phyloP scores from a whole-genome alignment of 2,888 invertebrate genomes.

The Cheilosia vulpina region DNA sequence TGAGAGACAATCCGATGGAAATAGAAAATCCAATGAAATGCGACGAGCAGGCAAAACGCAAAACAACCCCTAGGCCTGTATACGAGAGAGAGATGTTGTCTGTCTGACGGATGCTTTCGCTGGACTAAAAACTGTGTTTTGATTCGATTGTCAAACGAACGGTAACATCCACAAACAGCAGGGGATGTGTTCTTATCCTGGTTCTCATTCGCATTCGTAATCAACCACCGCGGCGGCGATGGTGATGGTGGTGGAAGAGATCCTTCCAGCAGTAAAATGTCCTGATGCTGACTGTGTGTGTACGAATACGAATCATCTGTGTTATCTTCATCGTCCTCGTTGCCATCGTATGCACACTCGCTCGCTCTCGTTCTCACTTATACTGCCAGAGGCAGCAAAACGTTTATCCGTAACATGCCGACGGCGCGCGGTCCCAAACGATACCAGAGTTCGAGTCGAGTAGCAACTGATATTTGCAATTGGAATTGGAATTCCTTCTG shows the following conservation, averaged over 20 bases:
- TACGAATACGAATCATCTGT: constrained; percentile 70
- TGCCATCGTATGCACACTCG: constrained; percentile 57
- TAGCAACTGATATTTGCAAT: constrained; percentile 45
- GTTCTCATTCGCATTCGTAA: constrained; percentile 67
- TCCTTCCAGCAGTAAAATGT: constrained; percentile 76
- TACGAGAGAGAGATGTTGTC: constrained; percentile 77
- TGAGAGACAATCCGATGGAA: constrained; percentile 58
- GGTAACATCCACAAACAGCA: constrained; percentile 77
- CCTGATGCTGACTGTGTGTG: constrained; percentile 76
- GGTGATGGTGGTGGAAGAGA: constrained; percentile 74
- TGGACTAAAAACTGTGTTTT: constrained; percentile 80
- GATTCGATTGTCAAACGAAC: constrained; percentile 80
- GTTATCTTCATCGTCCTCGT: constrained; percentile 57
- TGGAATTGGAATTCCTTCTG: constrained; percentile 28
- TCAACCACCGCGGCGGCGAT: constrained; percentile 66
- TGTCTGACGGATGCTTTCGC: constrained; percentile 83
- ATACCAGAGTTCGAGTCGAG: constrained; percentile 49
- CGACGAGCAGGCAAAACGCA: constrained; percentile 27
- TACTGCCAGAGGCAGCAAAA: constrained; percentile 69
- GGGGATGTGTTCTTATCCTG: constrained; percentile 79
- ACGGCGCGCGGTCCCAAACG: constrained; percentile 65
- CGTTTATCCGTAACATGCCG: constrained; percentile 69
- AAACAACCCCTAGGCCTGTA: constrained; percentile 63
- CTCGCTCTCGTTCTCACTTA: constrained; percentile 62
- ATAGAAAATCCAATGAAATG: constrained; percentile 62